phyloP scores from a whole-genome alignment of 2,797 vertebrate genomes.

The Gymnothorax javanicus region DNA sequence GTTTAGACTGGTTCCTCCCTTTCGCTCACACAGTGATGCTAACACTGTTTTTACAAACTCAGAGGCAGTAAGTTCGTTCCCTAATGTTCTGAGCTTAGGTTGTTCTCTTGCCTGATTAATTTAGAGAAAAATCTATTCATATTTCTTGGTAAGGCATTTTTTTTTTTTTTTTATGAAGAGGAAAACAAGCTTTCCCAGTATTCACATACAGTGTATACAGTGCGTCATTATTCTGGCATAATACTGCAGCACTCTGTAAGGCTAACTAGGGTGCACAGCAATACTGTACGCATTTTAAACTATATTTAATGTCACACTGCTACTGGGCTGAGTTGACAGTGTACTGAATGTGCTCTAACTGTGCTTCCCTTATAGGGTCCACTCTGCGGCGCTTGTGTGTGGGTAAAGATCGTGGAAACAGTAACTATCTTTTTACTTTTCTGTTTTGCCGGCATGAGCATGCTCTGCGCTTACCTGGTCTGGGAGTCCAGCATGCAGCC shows the following conservation, averaged over 20 bases:
- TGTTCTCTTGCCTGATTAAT: background rate
- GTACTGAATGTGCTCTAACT: constrained; percentile 48
- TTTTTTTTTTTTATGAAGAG: too few relatives aligned
- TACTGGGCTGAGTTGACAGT: background rate
- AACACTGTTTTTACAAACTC: background rate
- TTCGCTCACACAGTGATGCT: background rate
- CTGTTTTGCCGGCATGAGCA: constrained; percentile 72
- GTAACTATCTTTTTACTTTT: constrained; percentile 83
- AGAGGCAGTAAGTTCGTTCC: background rate
- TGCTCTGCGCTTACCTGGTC: background rate
- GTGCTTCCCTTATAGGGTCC: constrained; percentile 86
- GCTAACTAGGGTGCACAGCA: too few relatives aligned
- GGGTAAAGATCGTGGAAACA: constrained; percentile 96
- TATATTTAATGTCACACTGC: too few relatives aligned
- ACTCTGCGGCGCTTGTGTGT: constrained; percentile 98
- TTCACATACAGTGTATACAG: too few relatives aligned
- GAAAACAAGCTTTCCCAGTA: too few relatives aligned
- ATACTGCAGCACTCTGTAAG: too few relatives aligned
- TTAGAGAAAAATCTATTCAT: background rate
- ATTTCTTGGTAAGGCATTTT: too few relatives aligned
- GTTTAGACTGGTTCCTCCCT: background rate
- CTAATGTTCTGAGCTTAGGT: background rate
- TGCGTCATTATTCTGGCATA: too few relatives aligned
- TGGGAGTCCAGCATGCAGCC: background rate
- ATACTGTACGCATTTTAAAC: too few relatives aligned